Base-by-base conservation (phyloP, 2,888 invertebrate species). In the Molanna angustata region DNA sequence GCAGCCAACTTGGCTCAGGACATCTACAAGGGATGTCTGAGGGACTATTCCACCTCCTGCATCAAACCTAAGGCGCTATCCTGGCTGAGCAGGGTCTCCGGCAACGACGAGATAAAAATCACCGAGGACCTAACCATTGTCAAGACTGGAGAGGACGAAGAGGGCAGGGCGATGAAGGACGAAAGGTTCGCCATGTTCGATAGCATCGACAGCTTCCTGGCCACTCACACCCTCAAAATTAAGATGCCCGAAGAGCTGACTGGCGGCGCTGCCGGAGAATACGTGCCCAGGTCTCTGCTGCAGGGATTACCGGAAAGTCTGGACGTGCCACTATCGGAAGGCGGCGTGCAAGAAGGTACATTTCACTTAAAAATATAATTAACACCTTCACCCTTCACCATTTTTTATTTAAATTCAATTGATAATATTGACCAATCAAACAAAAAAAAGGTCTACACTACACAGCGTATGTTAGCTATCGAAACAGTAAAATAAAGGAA, bases 51-150 rank as follows among this genome's bases (percentile, higher is more conserved):
- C 35, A 74, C 84, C 58, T 79, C 80, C 64, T 91, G 91, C 71
- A 84, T 87, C 49, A 85, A 86, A 64, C 90, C 90, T 6, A 88
- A 88, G 69, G 81, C 90, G 40, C 69, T 90, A 65, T 79, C 83
- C 60, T 90, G 89, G 84, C 78, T 89, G 62, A 84, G 83, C 61
- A 75, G 79, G 54, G 85, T 84, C 2, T 71, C 80, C 16, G 77
- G 81, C 62, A 79, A 86, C 62, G 84, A 86, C 51, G 82, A 83
- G 65, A 85, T 90, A 60, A 80, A 78, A 55, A 80, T 91, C 58
- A 90, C 89, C 4, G 83, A 89, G n/a, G 85, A 89, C 64, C 73
- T 91, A 51, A 77, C 84, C 11, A 79, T 90, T 59, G 78, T 89
- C 18, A 85, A 81, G 64, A 86, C 84, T 40, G 76, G 72, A 39